Conservation (phyloP, 2,888 invertebrate genomes). For the Rhopalosiphum nymphaeae region DNA sequence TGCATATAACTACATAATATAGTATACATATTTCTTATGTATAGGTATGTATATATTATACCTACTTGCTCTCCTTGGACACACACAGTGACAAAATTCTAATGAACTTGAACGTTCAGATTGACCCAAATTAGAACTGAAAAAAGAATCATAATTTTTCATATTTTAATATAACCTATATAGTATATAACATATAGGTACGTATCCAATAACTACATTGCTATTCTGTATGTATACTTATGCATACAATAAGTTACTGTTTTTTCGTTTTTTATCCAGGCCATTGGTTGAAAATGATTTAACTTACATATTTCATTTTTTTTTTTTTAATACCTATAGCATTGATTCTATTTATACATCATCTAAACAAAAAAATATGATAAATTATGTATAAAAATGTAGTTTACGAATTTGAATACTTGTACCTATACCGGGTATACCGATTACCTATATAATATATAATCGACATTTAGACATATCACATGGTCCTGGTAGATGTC, state of each 20-base stretch:
- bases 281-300: not conserved
- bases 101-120: not conserved
- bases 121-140: not conserved
- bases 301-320: not conserved
- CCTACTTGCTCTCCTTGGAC: constrained; percentile 12
- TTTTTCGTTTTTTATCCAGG: not conserved
- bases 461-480: not conserved
- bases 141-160: not conserved
- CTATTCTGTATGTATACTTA: not conserved
- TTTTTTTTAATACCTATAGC: not conserved
- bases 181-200: not conserved
- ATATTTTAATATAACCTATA: not conserved
- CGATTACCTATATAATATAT: too few relatives aligned
- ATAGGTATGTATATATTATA: not conserved
- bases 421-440: not conserved
- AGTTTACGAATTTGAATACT: not conserved
- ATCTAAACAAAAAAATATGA: not conserved
- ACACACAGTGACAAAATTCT: constrained; percentile 20
- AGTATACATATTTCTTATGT: too few relatives aligned
- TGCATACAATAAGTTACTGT: not conserved
- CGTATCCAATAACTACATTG: not conserved
- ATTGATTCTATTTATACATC: not conserved
- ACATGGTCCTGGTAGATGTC: not conserved
- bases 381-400: not conserved
- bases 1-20: constrained; percentile 15